Percentiles rank a stretch among this genome's conserved stretches.
phyloP scores from a whole-genome alignment of 2,888 invertebrate species.

The Eurytoma californica region DNA sequence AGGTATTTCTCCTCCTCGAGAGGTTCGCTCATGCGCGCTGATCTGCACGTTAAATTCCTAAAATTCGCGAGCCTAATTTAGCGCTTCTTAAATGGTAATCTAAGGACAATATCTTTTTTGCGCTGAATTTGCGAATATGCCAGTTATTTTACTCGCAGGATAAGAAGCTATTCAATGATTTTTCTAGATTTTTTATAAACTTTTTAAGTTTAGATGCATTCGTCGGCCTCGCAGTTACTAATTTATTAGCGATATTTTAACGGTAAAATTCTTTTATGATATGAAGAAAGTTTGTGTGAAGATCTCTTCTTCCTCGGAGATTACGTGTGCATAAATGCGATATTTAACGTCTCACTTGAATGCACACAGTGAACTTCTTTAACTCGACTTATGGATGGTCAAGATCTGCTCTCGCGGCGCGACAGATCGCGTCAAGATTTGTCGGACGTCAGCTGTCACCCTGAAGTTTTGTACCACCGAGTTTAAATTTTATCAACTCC shows the following conservation, averaged over 20 bases:
- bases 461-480: neutral
- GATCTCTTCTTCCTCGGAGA: neutral
- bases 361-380: neutral
- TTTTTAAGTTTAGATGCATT: conserved; percentile 14
- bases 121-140: conserved; percentile 42
- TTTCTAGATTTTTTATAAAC: conserved; percentile 52
- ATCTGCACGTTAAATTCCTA: conserved; percentile 43
- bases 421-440: conserved; percentile 8
- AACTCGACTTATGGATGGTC: neutral
- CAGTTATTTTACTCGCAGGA: conserved; percentile 25
- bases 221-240: too few species aligned
- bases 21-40: conserved; percentile 27
- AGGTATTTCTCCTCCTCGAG: neutral
- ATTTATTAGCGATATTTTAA: too few species aligned
- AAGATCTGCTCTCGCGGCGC: neutral
- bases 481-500: neutral
- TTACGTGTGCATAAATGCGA: conserved; percentile 24
- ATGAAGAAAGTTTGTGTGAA: conserved; percentile 19
- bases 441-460: conserved; percentile 17
- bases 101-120: conserved; percentile 46
- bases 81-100: conserved; percentile 56
- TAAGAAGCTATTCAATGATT: too few species aligned
- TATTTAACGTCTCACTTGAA: conserved; percentile 43
- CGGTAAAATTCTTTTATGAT: too few species aligned
- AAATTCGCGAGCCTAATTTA: conserved; percentile 57